These are phyloP conservation scores for Muntiacus muntjak DNA, from an alignment of 2,113 vertebrate genomes.

Conservation along the genomic window DNA sequence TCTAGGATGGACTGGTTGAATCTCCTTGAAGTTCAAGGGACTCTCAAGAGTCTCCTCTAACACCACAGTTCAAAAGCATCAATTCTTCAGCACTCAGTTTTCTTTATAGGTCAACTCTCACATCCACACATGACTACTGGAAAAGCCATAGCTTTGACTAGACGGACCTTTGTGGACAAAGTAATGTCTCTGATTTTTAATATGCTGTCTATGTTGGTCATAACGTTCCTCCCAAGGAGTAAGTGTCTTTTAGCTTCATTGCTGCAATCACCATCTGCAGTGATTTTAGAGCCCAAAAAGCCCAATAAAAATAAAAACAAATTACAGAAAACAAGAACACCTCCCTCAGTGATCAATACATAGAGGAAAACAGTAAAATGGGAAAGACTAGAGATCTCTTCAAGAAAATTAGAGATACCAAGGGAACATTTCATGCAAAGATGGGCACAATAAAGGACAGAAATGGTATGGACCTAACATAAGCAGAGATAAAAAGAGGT, in stretches of 20 bases:
- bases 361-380: not conserved
- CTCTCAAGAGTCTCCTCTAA: not conserved
- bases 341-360: not conserved
- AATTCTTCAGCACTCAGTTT: not conserved
- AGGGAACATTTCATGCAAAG: not conserved
- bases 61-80: not conserved
- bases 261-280: not conserved
- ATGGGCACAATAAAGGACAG: not conserved
- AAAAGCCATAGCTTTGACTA: not conserved
- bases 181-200: not conserved
- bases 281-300: not conserved
- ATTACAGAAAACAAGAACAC: not conserved
- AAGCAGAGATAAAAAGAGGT: not conserved
- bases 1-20: not conserved
- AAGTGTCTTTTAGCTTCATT: not conserved
- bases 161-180: not conserved
- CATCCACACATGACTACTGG: not conserved
- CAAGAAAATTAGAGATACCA: not conserved
- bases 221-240: not conserved
- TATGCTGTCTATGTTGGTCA: not conserved
- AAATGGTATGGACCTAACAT: not conserved
- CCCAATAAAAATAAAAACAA: not conserved
- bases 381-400: not conserved
- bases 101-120: not conserved
- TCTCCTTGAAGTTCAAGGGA: not conserved